These are phyloP conservation scores for Drosophila niveifrons DNA, from an alignment of 2,888 invertebrate genomes.

Conservation along the genomic window DNA sequence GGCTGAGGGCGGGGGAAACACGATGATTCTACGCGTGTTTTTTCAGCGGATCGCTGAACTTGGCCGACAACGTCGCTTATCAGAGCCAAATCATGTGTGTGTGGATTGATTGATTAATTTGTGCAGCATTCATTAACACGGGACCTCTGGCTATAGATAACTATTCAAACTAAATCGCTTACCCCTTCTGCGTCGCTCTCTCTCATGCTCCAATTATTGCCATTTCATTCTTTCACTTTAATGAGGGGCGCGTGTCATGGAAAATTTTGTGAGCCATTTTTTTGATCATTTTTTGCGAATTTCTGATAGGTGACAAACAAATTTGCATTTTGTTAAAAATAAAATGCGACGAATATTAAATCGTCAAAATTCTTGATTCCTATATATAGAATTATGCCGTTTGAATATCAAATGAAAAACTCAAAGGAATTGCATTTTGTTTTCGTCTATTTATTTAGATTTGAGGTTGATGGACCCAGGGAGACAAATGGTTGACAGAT, in stretches of 20 bases:
- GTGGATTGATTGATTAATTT: slow-evolving; percentile 66
- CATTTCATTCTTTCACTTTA: slow-evolving; percentile 16
- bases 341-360: slow-evolving; percentile 23
- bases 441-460: slow-evolving; percentile 18
- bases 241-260: slow-evolving; percentile 49
- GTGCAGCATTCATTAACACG: slow-evolving; percentile 47
- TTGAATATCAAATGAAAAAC: background rate
- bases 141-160: slow-evolving; percentile 1
- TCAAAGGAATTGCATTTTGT: slow-evolving; percentile 49
- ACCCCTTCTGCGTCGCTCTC: background rate
- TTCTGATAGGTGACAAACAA: slow-evolving; percentile 20
- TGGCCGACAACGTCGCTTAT: slow-evolving; percentile 42
- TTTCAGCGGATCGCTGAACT: slow-evolving; percentile 60
- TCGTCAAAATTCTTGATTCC: slow-evolving; percentile 2
- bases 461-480: slow-evolving; percentile 41
- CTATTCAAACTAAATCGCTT: slow-evolving; percentile 14
- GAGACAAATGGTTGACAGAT: slow-evolving; percentile 19
- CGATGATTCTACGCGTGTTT: slow-evolving; percentile 33
- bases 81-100: slow-evolving; percentile 8
- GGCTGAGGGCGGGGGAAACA: slow-evolving; percentile 8
- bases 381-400: slow-evolving; percentile 11
- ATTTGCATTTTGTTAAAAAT: slow-evolving; percentile 58
- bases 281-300: slow-evolving; percentile 11
- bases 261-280: slow-evolving; percentile 47
- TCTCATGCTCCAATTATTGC: slow-evolving; percentile 7